Conservation (phyloP, 53 echinoderm and acorn worm species). For the Henricia sp. region DNA sequence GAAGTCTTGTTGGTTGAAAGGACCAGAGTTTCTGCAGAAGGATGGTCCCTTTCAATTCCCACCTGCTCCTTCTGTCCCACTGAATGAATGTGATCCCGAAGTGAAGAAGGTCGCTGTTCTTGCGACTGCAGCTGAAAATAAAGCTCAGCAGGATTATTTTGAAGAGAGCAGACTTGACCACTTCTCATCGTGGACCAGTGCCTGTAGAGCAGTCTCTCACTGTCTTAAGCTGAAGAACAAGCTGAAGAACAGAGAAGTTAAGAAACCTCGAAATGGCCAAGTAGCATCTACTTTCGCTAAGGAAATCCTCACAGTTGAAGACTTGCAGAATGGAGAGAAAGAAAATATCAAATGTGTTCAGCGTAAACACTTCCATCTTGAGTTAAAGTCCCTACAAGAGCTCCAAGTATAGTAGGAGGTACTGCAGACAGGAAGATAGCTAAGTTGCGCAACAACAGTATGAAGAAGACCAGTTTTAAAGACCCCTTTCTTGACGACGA, state of each 20-base stretch:
- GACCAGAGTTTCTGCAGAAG: constrained; percentile 57
- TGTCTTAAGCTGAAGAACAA: constrained; percentile 20
- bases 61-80: neutral
- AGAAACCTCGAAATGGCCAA: neutral
- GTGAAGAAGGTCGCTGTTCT: constrained; percentile 21
- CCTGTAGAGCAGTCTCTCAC: constrained; percentile 11
- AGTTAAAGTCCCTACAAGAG: constrained; percentile 12
- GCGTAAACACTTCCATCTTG: constrained; percentile 15
- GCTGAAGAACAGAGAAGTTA: neutral
- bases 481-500: constrained; percentile 57
- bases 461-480: constrained; percentile 41
- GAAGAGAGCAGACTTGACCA: constrained; percentile 20
- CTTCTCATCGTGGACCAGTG: constrained; percentile 21
- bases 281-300: neutral
- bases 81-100: constrained; percentile 30
- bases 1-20: constrained; percentile 42
- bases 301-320: neutral
- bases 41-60: neutral
- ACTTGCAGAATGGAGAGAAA: constrained; percentile 35
- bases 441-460: neutral
- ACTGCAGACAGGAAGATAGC: neutral
- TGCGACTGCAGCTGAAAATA: neutral
- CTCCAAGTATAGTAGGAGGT: constrained; percentile 17
- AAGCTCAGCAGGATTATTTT: neutral
- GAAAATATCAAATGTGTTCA: constrained; percentile 31